Evolutionary conservation across 2,113 vertebrate species (phyloP).

Genomic region (Sapajus apella): DNA sequence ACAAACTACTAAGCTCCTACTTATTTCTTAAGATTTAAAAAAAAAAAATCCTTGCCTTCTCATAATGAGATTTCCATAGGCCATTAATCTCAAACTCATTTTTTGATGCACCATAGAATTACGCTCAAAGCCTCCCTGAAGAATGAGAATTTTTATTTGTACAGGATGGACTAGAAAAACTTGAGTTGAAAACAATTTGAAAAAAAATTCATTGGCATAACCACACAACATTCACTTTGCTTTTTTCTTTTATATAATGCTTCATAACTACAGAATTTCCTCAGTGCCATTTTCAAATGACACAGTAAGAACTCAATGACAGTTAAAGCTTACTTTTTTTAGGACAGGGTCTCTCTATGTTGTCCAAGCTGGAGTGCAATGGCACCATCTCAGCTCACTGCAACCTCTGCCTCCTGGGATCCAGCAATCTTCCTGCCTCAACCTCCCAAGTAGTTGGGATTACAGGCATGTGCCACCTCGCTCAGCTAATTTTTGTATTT

Average conservation of each 20-base stretch:
- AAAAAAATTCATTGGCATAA: not conserved
- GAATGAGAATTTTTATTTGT: not conserved
- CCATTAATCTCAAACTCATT: not conserved
- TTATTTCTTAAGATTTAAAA: conserved; percentile 15
- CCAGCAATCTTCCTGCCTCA: too few species aligned
- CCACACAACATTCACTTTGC: not conserved
- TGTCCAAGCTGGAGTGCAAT: too few species aligned
- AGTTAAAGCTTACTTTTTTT: not conserved
- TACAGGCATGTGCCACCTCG: too few species aligned
- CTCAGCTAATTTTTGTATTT: too few species aligned
- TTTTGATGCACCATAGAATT: not conserved
- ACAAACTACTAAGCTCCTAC: not conserved
- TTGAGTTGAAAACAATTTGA: not conserved
- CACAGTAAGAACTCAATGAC: not conserved
- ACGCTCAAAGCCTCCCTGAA: not conserved
- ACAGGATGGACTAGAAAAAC: not conserved
- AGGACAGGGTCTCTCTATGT: too few species aligned
- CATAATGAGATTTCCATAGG: not conserved
- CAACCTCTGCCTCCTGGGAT: too few species aligned
- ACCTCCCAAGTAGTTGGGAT: too few species aligned
- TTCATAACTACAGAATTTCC: not conserved
- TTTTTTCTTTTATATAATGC: not conserved
- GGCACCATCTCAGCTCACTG: too few species aligned
- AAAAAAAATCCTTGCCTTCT: not conserved
- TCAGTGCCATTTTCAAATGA: not conserved